phyloP scores from a whole-genome alignment of 2,113 vertebrate species.

The Cinclus cinclus region DNA sequence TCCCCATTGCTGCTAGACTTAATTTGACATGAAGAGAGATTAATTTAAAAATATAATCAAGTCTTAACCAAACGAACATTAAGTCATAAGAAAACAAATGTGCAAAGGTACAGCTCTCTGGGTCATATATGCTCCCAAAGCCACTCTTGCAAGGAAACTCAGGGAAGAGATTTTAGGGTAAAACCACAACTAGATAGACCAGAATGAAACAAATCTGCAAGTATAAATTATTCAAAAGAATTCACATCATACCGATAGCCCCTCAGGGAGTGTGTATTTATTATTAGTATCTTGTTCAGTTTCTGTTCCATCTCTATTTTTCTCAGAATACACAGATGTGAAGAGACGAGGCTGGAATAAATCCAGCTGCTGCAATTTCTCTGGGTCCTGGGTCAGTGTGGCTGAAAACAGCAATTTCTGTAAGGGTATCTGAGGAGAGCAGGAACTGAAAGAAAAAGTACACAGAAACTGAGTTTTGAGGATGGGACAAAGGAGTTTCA shows the following conservation, averaged over 20 bases:
- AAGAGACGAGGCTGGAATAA: slow-evolving; percentile 91
- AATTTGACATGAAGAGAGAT: not conserved
- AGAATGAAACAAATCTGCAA: not conserved
- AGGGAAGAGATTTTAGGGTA: not conserved
- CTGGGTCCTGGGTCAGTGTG: slow-evolving; percentile 91
- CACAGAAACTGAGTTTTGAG: not conserved
- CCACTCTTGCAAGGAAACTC: not conserved
- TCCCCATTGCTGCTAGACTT: not conserved
- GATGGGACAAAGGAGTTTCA: not conserved
- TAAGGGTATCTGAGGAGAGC: slow-evolving; percentile 83
- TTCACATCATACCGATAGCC: slow-evolving; percentile 79
- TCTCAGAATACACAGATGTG: slow-evolving; percentile 70
- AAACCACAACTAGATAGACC: not conserved
- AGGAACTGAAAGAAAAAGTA: slow-evolving; percentile 71
- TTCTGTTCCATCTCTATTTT: not conserved
- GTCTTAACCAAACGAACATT: not conserved
- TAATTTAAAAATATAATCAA: not conserved
- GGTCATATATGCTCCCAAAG: not conserved
- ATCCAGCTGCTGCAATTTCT: slow-evolving; percentile 90
- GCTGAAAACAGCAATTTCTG: slow-evolving; percentile 97
- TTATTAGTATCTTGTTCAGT: not conserved
- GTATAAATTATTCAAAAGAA: not conserved
- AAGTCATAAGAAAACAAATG: not conserved
- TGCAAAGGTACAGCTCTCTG: not conserved
- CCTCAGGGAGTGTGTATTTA: slow-evolving; percentile 83